Base-by-base conservation (phyloP, 2,888 invertebrate genomes). In the Cremastinae sp. region DNA sequence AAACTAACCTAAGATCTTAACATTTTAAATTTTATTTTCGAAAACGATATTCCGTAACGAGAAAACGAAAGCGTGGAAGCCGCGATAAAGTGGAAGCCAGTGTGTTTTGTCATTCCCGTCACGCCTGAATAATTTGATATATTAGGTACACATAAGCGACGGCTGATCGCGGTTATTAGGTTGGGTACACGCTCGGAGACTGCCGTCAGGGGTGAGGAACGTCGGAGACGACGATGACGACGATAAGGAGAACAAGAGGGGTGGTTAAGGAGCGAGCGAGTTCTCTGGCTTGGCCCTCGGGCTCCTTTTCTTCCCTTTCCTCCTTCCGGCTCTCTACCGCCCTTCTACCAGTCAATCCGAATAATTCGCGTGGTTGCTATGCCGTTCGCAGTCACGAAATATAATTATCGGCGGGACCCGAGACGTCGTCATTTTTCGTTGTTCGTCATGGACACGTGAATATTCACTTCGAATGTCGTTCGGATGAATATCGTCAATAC, bases 101-200 rank as follows among this genome's bases (percentile, higher is more conserved):
- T 64, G 28, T 28, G 73, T 65, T 81, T 80, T 77, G 61, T 85
- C 84, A 88, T 87, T 87, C 87, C 78, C 80, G 79, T 84, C 87
- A 87, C 86, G 86, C 80, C 80, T 82, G 81, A 82, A 85, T 87
- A 89, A 89, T 89, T 87, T 84, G 86, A 88, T 88, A 85, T 85
- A 88, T 88, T 88, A 87, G 83, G 85, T 84, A 86, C 85, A 87
- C 87, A 87, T 87, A 88, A 87, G 86, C 86, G 86, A 85, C 85
- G 88, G 85, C 86, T 89, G 88, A 88, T 89, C 87, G 87, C 83
- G 85, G 86, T 88, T 89, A 89, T 89, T 88, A 87, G 87, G 87
- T 88, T 87, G 87, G 82, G 82, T 84, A 85, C 82, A 83, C 81
- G 82, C 82, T 82, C 80, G 83, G 83, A 83, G 83, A 83, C 80